phyloP scores from a whole-genome alignment of 2,888 invertebrate species.

The Pyrrhosoma nymphula region DNA sequence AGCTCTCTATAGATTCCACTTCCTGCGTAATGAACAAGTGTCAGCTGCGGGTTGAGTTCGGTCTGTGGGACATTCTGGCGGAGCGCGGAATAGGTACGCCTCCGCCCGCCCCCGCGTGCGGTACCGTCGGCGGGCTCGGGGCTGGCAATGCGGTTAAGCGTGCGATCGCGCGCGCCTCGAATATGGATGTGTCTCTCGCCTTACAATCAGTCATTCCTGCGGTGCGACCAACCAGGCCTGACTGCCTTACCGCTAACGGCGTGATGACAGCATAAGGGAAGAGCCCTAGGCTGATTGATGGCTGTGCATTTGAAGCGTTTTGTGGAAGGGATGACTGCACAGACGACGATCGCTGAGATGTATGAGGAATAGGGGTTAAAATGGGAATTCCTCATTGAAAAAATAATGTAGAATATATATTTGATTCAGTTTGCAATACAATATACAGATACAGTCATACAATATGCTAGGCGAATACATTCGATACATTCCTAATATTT shows the following conservation, averaged over 20 bases:
- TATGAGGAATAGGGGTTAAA: no score
- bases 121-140: no score
- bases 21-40: neutral
- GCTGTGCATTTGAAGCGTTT: neutral
- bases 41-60: neutral
- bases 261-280: no score
- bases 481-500: no score
- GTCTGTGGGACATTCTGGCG: neutral
- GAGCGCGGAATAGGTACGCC: neutral
- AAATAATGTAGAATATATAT: no score
- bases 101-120: neutral
- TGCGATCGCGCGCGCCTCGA: neutral
- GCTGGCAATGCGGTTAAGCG: neutral
- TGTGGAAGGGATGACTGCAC: neutral
- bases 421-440: no score
- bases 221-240: neutral
- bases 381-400: no score
- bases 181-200: neutral
- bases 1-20: neutral
- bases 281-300: neutral
- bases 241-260: neutral
- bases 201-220: conserved; percentile 5
- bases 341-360: no score
- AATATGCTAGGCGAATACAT: no score
- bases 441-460: no score